A percentile compares a stretch with the other conserved stretches of the same genome.
Conservation (phyloP, 2,113 vertebrate species). For the pig (Sus scrofa) region DNA sequence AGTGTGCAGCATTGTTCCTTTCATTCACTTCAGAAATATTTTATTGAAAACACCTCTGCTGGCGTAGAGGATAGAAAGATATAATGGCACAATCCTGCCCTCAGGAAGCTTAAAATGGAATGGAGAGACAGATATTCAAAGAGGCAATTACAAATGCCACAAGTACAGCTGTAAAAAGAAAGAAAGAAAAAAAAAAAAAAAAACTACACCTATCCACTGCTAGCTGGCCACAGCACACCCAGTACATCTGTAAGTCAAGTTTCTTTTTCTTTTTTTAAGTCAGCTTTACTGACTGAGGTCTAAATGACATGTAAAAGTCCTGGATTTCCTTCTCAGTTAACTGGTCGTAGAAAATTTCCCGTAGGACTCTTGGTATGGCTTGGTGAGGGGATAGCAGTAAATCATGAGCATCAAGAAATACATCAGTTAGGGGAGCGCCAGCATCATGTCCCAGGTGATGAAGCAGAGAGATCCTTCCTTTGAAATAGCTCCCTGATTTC, state of each 20-base stretch:
- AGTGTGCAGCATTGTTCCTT: background rate
- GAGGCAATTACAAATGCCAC: background rate
- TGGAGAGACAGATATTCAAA: background rate
- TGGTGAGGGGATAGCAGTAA: background rate
- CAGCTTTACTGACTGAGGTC: background rate
- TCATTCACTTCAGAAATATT: background rate
- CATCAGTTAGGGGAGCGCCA: background rate
- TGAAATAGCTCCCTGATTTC: background rate
- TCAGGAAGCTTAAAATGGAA: slow-evolving; percentile 3
- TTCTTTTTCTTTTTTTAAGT: background rate
- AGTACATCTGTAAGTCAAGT: background rate
- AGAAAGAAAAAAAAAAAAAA: background rate
- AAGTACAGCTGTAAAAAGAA: too few relatives aligned
- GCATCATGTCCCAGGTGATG: background rate
- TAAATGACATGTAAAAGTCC: background rate
- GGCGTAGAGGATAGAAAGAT: background rate
- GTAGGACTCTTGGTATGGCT: background rate
- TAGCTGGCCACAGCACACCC: background rate
- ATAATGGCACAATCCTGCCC: background rate
- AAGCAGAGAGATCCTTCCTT: background rate
- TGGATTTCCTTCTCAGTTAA: background rate
- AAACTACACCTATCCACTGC: background rate
- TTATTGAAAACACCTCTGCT: background rate
- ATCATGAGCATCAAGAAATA: background rate
- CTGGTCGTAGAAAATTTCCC: background rate